phyloP scores from a whole-genome alignment of 2,888 invertebrate species.

The Rutpela maculata region DNA sequence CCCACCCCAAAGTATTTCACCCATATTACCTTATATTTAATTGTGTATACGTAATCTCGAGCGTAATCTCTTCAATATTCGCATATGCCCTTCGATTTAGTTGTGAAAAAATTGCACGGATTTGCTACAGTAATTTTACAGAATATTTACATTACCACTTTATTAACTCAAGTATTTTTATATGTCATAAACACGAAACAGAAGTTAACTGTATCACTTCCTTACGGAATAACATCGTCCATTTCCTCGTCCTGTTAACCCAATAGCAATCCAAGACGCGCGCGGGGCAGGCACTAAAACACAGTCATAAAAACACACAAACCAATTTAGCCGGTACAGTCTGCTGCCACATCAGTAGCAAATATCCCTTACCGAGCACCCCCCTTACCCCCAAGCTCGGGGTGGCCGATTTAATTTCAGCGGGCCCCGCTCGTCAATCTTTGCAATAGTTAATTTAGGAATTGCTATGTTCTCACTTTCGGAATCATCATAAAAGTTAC shows the following conservation, averaged over 20 bases:
- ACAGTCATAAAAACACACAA: conserved; percentile 75
- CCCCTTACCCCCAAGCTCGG: conserved; percentile 45
- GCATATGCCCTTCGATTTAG: too few relatives aligned
- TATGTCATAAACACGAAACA: background rate
- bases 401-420: conserved; percentile 72
- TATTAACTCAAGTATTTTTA: background rate
- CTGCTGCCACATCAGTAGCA: conserved; percentile 68
- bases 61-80: too few relatives aligned
- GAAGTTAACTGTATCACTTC: conserved; percentile 1
- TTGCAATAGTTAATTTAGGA: conserved; percentile 70
- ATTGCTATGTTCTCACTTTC: conserved; percentile 69
- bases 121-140: too few relatives aligned
- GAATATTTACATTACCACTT: background rate
- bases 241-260: conserved; percentile 72
- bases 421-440: conserved; percentile 71
- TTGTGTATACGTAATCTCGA: too few relatives aligned
- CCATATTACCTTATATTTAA: too few relatives aligned
- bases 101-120: too few relatives aligned
- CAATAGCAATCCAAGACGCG: conserved; percentile 73
- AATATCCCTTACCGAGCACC: conserved; percentile 52
- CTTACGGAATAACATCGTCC: conserved; percentile 67
- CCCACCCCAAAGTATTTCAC: too few relatives aligned
- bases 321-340: conserved; percentile 75
- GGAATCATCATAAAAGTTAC: conserved; percentile 67
- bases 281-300: conserved; percentile 74